Conservation (phyloP, 2,113 vertebrate species). For the Oreotrochilus melanogaster region DNA sequence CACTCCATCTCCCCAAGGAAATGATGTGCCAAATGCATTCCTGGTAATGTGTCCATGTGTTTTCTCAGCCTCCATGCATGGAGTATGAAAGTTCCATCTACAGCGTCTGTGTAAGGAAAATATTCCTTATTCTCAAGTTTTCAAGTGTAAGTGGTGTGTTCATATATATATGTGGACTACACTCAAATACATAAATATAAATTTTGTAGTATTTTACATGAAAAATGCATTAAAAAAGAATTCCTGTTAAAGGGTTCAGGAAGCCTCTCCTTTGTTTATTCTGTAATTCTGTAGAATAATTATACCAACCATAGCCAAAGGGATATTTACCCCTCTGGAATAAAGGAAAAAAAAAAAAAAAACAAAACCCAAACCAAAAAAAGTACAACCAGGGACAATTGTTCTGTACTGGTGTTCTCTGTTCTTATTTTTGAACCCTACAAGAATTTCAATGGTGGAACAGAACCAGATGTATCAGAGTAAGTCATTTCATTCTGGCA, state of each 20-base stretch:
- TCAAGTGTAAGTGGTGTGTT: background rate
- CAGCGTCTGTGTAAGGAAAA: background rate
- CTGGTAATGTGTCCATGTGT: constrained; percentile 18
- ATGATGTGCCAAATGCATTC: constrained; percentile 15
- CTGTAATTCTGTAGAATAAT: background rate
- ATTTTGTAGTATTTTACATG: background rate
- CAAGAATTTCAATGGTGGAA: constrained; percentile 13
- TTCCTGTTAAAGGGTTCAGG: background rate
- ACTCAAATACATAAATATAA: background rate
- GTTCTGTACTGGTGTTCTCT: background rate
- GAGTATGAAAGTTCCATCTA: constrained; percentile 21
- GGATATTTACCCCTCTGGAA: background rate
- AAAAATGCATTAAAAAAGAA: background rate
- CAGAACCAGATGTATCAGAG: constrained; percentile 3
- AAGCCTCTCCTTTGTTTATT: background rate
- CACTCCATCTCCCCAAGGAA: constrained; percentile 56
- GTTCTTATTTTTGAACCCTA: constrained; percentile 8
- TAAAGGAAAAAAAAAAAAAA: background rate
- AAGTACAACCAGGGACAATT: background rate
- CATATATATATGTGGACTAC: background rate
- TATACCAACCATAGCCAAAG: background rate
- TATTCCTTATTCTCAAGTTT: background rate
- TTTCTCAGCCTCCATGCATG: background rate
- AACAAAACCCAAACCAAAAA: background rate
- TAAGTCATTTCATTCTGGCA: background rate